Evolutionary conservation across 2,113 vertebrate species (phyloP).

Genomic region (Nymphicus hollandicus): DNA sequence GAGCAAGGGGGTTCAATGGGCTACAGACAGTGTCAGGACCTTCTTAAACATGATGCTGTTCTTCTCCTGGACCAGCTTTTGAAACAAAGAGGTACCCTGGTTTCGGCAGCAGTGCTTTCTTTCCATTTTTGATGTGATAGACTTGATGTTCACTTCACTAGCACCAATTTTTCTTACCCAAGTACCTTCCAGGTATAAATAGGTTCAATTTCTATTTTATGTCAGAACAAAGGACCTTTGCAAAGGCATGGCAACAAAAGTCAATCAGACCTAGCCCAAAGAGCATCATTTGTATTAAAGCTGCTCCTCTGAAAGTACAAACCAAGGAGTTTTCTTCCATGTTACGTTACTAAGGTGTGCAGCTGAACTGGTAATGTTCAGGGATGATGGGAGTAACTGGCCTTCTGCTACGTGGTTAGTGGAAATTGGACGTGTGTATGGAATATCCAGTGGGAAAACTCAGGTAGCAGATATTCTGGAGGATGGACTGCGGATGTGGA

Average conservation of each 20-base stretch:
- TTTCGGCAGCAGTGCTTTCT: background rate
- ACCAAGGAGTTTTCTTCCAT: background rate
- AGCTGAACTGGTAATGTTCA: background rate
- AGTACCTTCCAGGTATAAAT: background rate
- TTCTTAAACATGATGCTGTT: background rate
- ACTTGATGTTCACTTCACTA: background rate
- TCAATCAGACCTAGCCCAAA: background rate
- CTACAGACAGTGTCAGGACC: background rate
- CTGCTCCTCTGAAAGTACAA: background rate
- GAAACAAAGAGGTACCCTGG: background rate
- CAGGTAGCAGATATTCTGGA: background rate
- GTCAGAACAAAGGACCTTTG: background rate
- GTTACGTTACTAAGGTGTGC: background rate
- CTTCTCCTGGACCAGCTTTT: background rate
- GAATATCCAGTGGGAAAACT: background rate
- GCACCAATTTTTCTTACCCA: background rate
- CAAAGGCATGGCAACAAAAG: background rate
- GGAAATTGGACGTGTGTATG: background rate
- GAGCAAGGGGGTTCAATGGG: background rate
- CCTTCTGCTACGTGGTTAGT: background rate
- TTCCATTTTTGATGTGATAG: background rate
- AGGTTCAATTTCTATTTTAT: background rate
- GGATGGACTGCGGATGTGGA: background rate
- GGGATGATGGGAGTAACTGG: background rate
- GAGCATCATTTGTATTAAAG: background rate